Conservation (phyloP, 1,140 invertebrate species). For the Danaus plexippus region DNA sequence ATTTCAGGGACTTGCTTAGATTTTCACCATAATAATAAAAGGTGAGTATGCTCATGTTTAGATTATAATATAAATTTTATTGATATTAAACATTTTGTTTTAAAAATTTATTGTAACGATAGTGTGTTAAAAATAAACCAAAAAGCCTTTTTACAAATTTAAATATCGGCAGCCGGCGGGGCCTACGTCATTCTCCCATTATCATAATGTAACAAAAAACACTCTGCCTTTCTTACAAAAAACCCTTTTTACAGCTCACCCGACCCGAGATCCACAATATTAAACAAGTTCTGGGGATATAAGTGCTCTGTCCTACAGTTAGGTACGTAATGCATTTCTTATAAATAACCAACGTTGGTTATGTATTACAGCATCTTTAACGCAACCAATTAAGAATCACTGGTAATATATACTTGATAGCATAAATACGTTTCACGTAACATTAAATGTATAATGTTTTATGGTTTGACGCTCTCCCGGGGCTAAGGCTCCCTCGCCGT, state of each 20-base stretch:
- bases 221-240: conserved; percentile 40
- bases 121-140: conserved; percentile 2
- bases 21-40: no score
- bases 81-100: no score
- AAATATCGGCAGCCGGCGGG: conserved; percentile 56
- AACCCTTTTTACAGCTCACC: conserved; percentile 45
- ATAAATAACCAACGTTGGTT: no score
- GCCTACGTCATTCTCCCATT: conserved; percentile 51
- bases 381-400: conserved; percentile 18
- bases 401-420: conserved; percentile 24
- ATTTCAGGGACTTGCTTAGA: conserved; percentile 4
- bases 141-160: conserved; percentile 32
- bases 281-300: conserved; percentile 37
- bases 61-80: no score
- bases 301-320: conserved; percentile 2
- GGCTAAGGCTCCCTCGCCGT: conserved; percentile 61
- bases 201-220: conserved; percentile 67
- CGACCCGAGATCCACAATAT: conserved; percentile 47
- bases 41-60: no score
- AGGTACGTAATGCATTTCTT: no score
- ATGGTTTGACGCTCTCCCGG: conserved; percentile 28
- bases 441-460: conserved; percentile 35
- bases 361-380: background rate
- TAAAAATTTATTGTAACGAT: background rate
- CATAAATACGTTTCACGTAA: conserved; percentile 37